Evolutionary conservation across 2,797 vertebrate species (phyloP), one percentile per base, ranked within the genome.

Genomic region (Astyanax mexicanus): DNA sequence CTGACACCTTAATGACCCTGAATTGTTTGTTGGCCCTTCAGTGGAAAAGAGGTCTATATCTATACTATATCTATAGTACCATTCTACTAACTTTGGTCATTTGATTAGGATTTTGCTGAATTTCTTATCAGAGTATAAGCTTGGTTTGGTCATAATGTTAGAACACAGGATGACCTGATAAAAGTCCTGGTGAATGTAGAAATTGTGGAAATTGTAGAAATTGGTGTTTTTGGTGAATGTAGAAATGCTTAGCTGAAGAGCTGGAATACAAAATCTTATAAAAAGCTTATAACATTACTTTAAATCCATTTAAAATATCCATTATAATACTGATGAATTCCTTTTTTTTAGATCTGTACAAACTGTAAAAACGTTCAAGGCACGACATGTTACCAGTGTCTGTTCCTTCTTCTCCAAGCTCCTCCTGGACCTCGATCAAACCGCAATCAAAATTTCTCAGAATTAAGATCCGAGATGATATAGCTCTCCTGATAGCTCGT

Each of bases 221-320:
- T n/a, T n/a, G n/a, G n/a, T n/a, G 40, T 54, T 58, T 54, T 58
- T 76, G 75, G 32, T 54, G 52, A 51, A 66, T 69, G 17, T 35
- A 51, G 58, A 55, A 54, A n/a, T 42, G 57, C n/a, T n/a, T n/a
- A n/a, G n/a, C n/a, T n/a, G n/a, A n/a, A n/a, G n/a, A n/a, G n/a
- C 44, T 45, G 32, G 45, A 8, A n/a, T 81, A 32, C n/a, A n/a
- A n/a, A n/a, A 80, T n/a, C n/a, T n/a, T 65, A 73, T 75, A 68
- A 83, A 68, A 60, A 83, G 81, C 75, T 83, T 78, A 83, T 73
- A 70, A 44, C 37, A 68, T 76, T 27, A 61, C 32, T 60, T 60
- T 40, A 74, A 70, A 74, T 52, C 49, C 40, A 44, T 69, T 52
- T 61, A 71, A 62, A 58, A 61, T n/a, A n/a, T n/a, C n/a, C n/a